These are phyloP conservation scores for Denticeps clupeoides DNA, from an alignment of 2,797 vertebrate genomes.

Conservation along the genomic window DNA sequence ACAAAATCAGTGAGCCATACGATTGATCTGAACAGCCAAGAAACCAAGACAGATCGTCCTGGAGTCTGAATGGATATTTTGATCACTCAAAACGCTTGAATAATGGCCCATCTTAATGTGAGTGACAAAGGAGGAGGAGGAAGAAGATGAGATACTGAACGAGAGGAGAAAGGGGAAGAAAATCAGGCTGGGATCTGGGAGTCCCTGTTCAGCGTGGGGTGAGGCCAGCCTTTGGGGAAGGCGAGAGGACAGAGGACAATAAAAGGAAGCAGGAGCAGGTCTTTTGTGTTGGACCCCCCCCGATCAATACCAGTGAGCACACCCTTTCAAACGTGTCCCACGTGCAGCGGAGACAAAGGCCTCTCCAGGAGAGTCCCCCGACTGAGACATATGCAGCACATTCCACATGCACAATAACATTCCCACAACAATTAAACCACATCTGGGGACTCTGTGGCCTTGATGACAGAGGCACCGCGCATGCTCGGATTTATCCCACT, in stretches of 20 bases:
- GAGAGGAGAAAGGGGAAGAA: background rate
- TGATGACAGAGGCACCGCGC: no score
- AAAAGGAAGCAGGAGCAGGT: slow-evolving; percentile 11
- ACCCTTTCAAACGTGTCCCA: slow-evolving; percentile 4
- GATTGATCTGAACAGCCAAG: slow-evolving; percentile 18
- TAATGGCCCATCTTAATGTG: slow-evolving; percentile 15
- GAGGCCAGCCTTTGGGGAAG: background rate
- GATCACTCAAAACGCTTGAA: slow-evolving; percentile 19
- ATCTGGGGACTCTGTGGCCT: background rate
- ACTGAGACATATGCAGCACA: no score
- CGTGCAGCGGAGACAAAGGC: background rate
- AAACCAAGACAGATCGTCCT: slow-evolving; percentile 6
- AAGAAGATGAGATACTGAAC: background rate
- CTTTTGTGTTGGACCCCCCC: slow-evolving; percentile 9
- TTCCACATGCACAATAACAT: background rate
- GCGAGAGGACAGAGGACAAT: background rate
- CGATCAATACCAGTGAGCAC: slow-evolving; percentile 21
- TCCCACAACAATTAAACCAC: background rate
- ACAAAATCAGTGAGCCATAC: no score
- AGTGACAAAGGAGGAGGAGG: background rate
- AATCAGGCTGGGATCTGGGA: background rate
- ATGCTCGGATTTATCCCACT: no score
- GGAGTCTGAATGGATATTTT: slow-evolving; percentile 15
- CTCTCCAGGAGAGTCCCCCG: background rate
- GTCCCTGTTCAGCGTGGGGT: background rate